Percentiles rank a stretch among this genome's conserved stretches.
These are phyloP conservation scores for Idaea aversata DNA, from an alignment of 2,888 invertebrate species.

Conservation along the genomic window DNA sequence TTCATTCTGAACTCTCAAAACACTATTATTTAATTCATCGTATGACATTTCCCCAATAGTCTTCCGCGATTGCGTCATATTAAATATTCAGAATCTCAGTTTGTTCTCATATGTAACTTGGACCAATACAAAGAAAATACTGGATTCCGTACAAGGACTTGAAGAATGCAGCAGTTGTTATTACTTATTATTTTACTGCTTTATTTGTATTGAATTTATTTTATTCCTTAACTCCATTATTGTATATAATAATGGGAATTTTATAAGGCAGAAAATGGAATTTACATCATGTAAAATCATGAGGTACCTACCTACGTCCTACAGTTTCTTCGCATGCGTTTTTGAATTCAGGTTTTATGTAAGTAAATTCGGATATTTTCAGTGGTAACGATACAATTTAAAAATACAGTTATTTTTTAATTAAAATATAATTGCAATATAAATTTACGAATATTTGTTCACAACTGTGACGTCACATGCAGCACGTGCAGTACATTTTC, in stretches of 20 bases:
- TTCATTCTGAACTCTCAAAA: neutral
- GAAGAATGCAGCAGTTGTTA: slow-evolving; percentile 2
- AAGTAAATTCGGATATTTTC: too few relatives aligned
- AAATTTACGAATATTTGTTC: too few relatives aligned
- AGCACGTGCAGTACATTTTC: too few relatives aligned
- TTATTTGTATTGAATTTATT: neutral
- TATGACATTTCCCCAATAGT: neutral
- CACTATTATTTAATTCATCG: neutral
- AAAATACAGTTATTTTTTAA: too few relatives aligned
- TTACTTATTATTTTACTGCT: neutral
- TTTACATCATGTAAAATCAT: too few relatives aligned
- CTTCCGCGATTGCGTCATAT: slow-evolving; percentile 2
- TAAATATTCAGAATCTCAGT: neutral
- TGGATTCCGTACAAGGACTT: slow-evolving; percentile 1
- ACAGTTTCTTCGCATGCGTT: too few relatives aligned
- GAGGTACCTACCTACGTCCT: too few relatives aligned
- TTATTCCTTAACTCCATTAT: neutral
- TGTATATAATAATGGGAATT: neutral
- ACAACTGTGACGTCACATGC: too few relatives aligned
- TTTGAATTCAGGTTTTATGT: too few relatives aligned
- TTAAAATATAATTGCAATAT: too few relatives aligned
- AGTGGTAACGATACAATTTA: too few relatives aligned
- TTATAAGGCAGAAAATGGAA: too few relatives aligned
- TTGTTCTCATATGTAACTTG: neutral
- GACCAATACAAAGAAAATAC: slow-evolving; percentile 4